Base-by-base conservation (phyloP, 2,888 invertebrate species). In the Microctonus brassicae region DNA sequence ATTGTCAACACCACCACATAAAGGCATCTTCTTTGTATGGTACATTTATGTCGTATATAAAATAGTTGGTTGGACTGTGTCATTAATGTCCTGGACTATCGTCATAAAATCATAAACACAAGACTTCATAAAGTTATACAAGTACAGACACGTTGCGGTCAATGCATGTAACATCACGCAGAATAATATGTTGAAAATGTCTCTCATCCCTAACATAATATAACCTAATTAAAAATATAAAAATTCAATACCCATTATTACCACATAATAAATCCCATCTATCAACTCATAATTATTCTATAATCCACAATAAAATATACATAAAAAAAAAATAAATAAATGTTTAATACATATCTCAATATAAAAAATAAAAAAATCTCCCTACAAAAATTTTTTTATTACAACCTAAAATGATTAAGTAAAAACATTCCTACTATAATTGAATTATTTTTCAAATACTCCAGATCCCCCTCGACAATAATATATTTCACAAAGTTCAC, bases 181-280 rank as follows among this genome's bases (percentile, higher is more conserved):
- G 53, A 9, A 2, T 39, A 53, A 26, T 57, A 47, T 47, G n/a
- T n/a, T n/a, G 17, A 17, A 17, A 47, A 17, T 47, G 7, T 17
- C 20, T 47, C 17, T 17, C n/a, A 79, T 79, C 77, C 74, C 76
- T 80, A 78, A 80, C 80, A 75, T 77, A 76, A 75, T 81, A 79
- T 79, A 77, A 78, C 77, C 75, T 20, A 7, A 20, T 17, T 47
- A 6, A 17, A n/a, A 17, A 20, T 7, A 5, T 1, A 47, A 20
- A 17, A 17, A n/a, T n/a, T 2, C n/a, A n/a, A n/a, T n/a, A n/a
- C n/a, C n/a, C n/a, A n/a, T 17, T 17, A 47, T 47, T 47, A 76
- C 72, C 75, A n/a, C 78, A 72, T 77, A 73, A 78, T 81, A 81
- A 84, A 85, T 83, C 84, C 84, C 82, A 82, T 84, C 84, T 84